Base-by-base conservation (phyloP, 1,140 invertebrate species). In the Chionoecetes opilio region DNA sequence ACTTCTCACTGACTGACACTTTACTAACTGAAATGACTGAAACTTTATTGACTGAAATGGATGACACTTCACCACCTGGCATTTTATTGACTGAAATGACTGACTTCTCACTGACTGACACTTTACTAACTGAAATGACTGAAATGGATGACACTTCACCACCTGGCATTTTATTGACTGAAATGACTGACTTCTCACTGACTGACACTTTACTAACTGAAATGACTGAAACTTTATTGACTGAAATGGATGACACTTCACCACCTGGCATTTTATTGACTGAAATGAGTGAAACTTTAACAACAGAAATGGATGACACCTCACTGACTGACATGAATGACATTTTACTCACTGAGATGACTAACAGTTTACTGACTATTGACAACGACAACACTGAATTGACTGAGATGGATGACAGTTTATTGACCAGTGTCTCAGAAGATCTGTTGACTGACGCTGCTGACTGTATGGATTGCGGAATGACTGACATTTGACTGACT, bases 191-290 rank as follows among this genome's bases (percentile, higher is more conserved):
- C 38, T 38, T 6, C 34, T 53, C 34, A 91, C 31, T 63, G 2
- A 82, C 63, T 38, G 91, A 90, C 8, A 90, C 37, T 46, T 41
- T 75, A n/a, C 63, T 75, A 5, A 75, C 63, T 88, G 86, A 63
- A 34, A 29, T 75, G 32, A 34, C 0, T 84, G 82, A 93, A 34
- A 41, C 26, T 29, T 31, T n/a, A 38, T 31, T 31, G 9, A 93
- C 82, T 85, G 14, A 37, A 2, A 5, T 21, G 3, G n/a, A 0
- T 41, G 35, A 82, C 53, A 82, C 91, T 93, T 41, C 26, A 38
- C 11, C 85, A 37, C 85, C 82, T 92, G 91, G 84, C 91, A 38
- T 34, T 6, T 82, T 35, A 91, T 17, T 91, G 90, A 91, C 90
- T 91, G 46, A 32, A 34, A 32, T 26, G 0, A 17, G 26, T 26